phyloP scores from a whole-genome alignment of 1,140 invertebrate species.

The Drosophila ficusphila region DNA sequence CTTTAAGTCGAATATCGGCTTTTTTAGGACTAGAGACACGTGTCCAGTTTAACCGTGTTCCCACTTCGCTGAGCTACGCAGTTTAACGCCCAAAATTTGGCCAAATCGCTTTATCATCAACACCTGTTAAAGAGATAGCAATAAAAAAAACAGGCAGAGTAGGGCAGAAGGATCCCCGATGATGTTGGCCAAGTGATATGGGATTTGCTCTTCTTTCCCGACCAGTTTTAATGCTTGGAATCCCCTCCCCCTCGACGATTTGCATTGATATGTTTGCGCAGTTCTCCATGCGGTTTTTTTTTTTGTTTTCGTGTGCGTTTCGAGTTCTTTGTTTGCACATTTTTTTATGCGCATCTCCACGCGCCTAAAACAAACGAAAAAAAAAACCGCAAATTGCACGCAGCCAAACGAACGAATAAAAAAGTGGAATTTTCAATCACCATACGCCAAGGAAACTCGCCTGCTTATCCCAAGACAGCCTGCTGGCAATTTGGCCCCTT shows the following conservation, averaged over 20 bases:
- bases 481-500: conserved; percentile 54
- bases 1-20: background rate
- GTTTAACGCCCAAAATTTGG: conserved; percentile 14
- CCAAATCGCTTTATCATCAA: conserved; percentile 66
- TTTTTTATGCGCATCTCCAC: conserved; percentile 59
- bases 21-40: background rate
- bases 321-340: conserved; percentile 56
- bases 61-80: conserved; percentile 54
- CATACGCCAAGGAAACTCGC: background rate
- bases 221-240: background rate
- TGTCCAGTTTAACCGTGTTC: conserved; percentile 10
- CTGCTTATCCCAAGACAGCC: background rate
- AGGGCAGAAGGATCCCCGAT: no score
- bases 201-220: conserved; percentile 22
- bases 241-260: conserved; percentile 7
- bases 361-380: conserved; percentile 46
- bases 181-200: conserved; percentile 44
- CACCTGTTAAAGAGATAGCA: conserved; percentile 44
- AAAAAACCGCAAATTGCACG: conserved; percentile 26
- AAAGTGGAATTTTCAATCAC: conserved; percentile 37
- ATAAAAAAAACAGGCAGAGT: no score
- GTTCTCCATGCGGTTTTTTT: conserved; percentile 16
- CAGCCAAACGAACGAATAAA: conserved; percentile 21
- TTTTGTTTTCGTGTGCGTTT: background rate
- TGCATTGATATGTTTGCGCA: conserved; percentile 69